Conservation (phyloP, 2,113 vertebrate species). For the Megaceryle torquata region DNA sequence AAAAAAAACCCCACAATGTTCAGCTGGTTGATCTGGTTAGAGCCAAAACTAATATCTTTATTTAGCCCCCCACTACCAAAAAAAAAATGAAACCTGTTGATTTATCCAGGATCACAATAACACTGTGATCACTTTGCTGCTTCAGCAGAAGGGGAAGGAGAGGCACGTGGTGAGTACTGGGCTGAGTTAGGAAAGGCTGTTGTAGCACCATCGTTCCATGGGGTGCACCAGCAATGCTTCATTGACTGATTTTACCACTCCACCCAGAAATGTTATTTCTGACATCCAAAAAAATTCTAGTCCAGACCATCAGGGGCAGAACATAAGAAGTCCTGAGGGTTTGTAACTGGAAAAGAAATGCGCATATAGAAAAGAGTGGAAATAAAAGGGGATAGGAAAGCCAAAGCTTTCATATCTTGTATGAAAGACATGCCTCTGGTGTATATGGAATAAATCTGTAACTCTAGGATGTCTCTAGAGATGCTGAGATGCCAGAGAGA, state of each 20-base stretch:
- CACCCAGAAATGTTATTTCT: background rate
- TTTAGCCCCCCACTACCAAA: background rate
- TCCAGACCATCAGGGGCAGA: background rate
- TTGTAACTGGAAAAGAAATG: background rate
- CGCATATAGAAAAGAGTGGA: background rate
- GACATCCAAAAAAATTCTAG: background rate
- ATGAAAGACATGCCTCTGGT: background rate
- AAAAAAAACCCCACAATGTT: background rate
- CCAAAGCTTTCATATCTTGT: background rate
- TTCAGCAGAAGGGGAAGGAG: background rate
- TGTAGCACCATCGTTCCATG: background rate
- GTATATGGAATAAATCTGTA: background rate
- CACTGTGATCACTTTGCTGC: background rate
- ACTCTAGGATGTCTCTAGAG: background rate
- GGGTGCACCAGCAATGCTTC: background rate
- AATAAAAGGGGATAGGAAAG: background rate
- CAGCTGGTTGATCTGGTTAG: background rate
- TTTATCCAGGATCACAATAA: background rate
- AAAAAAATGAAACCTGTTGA: background rate
- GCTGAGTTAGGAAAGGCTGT: background rate
- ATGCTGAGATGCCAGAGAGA: background rate
- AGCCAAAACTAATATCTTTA: background rate
- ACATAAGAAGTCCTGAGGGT: background rate
- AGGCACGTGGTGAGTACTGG: background rate
- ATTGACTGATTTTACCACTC: background rate